These are phyloP conservation scores for Tridacna gigas DNA, from an alignment of 2,888 invertebrate species.

Conservation along the genomic window DNA sequence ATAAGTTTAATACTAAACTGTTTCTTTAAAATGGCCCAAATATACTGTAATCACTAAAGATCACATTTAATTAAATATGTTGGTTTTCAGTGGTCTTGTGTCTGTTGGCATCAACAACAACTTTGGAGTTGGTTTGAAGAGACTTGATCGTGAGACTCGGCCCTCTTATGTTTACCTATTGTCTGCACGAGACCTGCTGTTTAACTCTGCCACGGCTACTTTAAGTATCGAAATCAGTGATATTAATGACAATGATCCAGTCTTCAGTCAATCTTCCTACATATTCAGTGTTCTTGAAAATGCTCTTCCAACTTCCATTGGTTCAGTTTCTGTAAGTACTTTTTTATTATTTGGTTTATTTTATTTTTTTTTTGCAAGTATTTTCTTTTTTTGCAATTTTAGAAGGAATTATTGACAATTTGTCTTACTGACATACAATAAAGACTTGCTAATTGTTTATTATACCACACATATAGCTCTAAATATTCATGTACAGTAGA, in stretches of 20 bases:
- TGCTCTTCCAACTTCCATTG: slow-evolving; percentile 50
- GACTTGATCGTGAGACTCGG: slow-evolving; percentile 92
- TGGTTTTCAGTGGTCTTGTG: slow-evolving; percentile 61
- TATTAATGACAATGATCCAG: slow-evolving; percentile 76
- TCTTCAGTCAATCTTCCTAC: slow-evolving; percentile 63
- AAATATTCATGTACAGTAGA: too few relatives aligned
- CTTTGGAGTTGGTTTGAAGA: slow-evolving; percentile 82
- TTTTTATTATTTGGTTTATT: too few relatives aligned
- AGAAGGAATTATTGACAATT: too few relatives aligned
- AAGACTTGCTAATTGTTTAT: too few relatives aligned
- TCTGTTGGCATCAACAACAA: slow-evolving; percentile 10
- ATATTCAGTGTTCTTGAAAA: slow-evolving; percentile 68
- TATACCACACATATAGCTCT: too few relatives aligned
- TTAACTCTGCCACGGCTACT: slow-evolving; percentile 66
- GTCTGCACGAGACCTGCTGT: slow-evolving; percentile 48
- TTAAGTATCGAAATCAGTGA: slow-evolving; percentile 69
- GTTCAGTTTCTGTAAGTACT: slow-evolving; percentile 67
- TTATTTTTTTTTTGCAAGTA: too few relatives aligned
- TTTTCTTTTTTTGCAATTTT: too few relatives aligned
- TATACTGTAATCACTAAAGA: too few relatives aligned
- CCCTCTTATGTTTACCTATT: slow-evolving; percentile 87
- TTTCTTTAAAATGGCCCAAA: too few relatives aligned
- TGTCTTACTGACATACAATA: too few relatives aligned
- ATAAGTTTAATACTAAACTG: too few relatives aligned
- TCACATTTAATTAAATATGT: not conserved